phyloP scores from a whole-genome alignment of 2,888 invertebrate species.

The Chymomyza fuscimana region DNA sequence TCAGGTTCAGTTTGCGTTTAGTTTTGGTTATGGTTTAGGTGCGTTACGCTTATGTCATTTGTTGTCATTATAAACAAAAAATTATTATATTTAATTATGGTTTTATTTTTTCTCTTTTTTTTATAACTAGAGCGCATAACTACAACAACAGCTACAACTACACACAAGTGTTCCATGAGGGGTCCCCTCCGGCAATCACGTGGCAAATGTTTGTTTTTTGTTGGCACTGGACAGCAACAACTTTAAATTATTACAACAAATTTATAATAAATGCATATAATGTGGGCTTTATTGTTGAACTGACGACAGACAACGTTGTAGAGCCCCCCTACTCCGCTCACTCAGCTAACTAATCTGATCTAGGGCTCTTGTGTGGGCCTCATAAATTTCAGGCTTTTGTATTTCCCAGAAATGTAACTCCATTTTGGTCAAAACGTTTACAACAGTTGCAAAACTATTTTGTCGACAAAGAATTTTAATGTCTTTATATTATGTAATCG shows the following conservation, averaged over 20 bases:
- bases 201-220: constrained; percentile 30
- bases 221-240: constrained; percentile 29
- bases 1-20: constrained; percentile 57
- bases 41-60: constrained; percentile 68
- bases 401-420: constrained; percentile 41
- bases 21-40: constrained; percentile 14
- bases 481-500: background rate
- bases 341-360: constrained; percentile 46
- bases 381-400: constrained; percentile 29
- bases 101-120: constrained; percentile 17
- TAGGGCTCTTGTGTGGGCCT: constrained; percentile 14
- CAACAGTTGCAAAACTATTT: constrained; percentile 30
- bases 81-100: constrained; percentile 68
- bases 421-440: background rate
- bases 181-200: constrained; percentile 27
- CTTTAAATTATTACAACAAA: constrained; percentile 48
- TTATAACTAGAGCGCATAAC: constrained; percentile 3
- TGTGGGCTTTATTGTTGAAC: constrained; percentile 44
- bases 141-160: background rate
- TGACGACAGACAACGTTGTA: background rate
- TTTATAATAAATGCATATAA: constrained; percentile 53
- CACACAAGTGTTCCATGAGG: constrained; percentile 1
- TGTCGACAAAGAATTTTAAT: background rate
- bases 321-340: background rate
- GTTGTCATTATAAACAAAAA: constrained; percentile 41